These are phyloP conservation scores for Festucalex cinctus DNA, from an alignment of 2,113 vertebrate species.

Conservation along the genomic window DNA sequence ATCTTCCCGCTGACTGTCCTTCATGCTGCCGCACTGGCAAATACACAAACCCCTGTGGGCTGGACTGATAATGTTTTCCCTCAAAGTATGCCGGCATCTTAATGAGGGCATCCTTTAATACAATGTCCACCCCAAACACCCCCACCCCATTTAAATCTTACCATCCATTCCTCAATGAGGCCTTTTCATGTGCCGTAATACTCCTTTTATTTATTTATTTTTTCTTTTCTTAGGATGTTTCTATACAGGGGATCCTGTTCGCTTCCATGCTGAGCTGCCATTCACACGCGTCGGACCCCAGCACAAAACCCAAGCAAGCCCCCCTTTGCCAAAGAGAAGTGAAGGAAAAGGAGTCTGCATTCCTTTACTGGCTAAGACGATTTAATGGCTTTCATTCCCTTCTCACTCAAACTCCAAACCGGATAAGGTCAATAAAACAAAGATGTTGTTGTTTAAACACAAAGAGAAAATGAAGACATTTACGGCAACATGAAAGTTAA, in stretches of 20 bases:
- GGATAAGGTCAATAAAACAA: constrained; percentile 66
- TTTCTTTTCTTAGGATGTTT: constrained; percentile 64
- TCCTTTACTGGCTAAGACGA: constrained; percentile 57
- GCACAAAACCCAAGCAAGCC: constrained; percentile 56
- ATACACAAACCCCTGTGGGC: constrained; percentile 17
- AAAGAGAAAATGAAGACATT: neutral
- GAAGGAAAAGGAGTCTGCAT: constrained; percentile 49
- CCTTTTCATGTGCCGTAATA: constrained; percentile 36
- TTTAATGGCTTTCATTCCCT: constrained; percentile 70
- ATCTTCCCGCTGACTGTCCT: constrained; percentile 30
- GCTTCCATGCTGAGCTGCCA: constrained; percentile 64
- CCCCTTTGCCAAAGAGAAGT: constrained; percentile 55
- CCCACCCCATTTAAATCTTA: constrained; percentile 9
- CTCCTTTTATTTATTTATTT: constrained; percentile 57
- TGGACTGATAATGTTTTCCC: constrained; percentile 40
- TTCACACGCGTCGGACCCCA: constrained; percentile 59
- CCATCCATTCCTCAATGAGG: constrained; percentile 37
- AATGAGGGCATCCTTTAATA: constrained; percentile 55
- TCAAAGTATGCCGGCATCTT: constrained; percentile 48
- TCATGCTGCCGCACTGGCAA: constrained; percentile 32
- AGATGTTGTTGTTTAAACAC: constrained; percentile 28
- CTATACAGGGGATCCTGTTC: constrained; percentile 49
- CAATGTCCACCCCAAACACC: constrained; percentile 39
- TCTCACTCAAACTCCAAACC: constrained; percentile 55
- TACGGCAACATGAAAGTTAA: neutral